Evolutionary conservation across 2,888 invertebrate species (phyloP).

Genomic region (Acleris emargana): DNA sequence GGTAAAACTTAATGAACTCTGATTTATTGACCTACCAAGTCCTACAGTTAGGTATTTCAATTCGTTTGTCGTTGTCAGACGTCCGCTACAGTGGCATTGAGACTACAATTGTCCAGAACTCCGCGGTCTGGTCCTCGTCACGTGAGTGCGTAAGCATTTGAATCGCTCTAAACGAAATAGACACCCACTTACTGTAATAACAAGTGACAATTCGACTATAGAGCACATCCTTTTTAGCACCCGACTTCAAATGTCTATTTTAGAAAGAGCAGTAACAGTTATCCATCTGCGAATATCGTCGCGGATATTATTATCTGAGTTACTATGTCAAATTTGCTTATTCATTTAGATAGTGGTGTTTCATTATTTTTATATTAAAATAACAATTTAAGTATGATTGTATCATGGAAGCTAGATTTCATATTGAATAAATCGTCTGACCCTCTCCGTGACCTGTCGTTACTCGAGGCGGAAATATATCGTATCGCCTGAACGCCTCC

Average conservation of each 20-base stretch:
- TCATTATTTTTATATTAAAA: too few species aligned
- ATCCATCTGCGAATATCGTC: neutral
- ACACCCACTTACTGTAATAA: slow-evolving; percentile 45
- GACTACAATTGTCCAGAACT: slow-evolving; percentile 12
- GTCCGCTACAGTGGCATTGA: slow-evolving; percentile 20
- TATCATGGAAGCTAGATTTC: neutral
- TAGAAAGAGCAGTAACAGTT: slow-evolving; percentile 8
- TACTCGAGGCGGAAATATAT: slow-evolving; percentile 8
- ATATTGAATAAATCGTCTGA: slow-evolving; percentile 1
- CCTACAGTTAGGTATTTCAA: neutral
- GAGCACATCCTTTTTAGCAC: slow-evolving; percentile 49
- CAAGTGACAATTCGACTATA: slow-evolving; percentile 42
- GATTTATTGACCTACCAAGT: neutral
- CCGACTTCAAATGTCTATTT: slow-evolving; percentile 30
- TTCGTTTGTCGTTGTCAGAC: neutral
- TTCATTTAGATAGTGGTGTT: too few species aligned
- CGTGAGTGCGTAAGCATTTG: slow-evolving; percentile 38
- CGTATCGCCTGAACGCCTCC: neutral
- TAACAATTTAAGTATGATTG: neutral
- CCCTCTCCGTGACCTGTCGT: slow-evolving; percentile 3
- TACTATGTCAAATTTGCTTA: too few species aligned
- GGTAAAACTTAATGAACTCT: neutral
- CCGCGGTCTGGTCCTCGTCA: slow-evolving; percentile 37
- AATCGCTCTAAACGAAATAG: slow-evolving; percentile 39
- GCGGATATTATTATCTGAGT: too few species aligned